Conservation (phyloP, 2,888 invertebrate species). For the Sarcophaga variegata region DNA sequence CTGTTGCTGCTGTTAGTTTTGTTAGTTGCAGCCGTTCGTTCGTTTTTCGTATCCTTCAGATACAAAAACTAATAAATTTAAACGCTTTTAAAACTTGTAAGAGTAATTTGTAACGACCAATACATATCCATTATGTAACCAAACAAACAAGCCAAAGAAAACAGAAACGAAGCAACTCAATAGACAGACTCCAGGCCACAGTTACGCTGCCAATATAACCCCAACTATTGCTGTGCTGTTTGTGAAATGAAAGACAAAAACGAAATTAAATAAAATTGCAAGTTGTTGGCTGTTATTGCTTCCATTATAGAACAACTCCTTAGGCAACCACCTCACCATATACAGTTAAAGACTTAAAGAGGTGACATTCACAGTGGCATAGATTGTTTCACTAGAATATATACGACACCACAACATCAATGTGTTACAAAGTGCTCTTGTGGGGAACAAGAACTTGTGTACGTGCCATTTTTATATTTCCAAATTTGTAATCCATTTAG, state of each 20-base stretch:
- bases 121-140: slow-evolving; percentile 33
- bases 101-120: slow-evolving; percentile 38
- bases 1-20: neutral
- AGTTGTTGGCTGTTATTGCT: too few species aligned
- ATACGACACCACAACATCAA: neutral
- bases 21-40: too few species aligned
- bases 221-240: neutral
- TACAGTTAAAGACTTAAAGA: too few species aligned
- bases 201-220: neutral
- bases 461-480: slow-evolving; percentile 26
- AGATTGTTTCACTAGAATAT: neutral
- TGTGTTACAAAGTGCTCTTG: slow-evolving; percentile 1
- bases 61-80: slow-evolving; percentile 41
- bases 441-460: neutral
- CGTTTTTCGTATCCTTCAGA: neutral
- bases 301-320: too few species aligned
- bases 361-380: too few species aligned
- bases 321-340: too few species aligned
- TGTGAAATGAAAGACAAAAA: too few species aligned
- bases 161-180: neutral
- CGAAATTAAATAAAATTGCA: too few species aligned
- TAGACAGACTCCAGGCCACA: neutral
- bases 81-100: slow-evolving; percentile 17
- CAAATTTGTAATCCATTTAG: neutral
- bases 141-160: neutral